These are phyloP conservation scores for Troides oblongomaculatus DNA, from an alignment of 2,888 invertebrate genomes.

Conservation along the genomic window DNA sequence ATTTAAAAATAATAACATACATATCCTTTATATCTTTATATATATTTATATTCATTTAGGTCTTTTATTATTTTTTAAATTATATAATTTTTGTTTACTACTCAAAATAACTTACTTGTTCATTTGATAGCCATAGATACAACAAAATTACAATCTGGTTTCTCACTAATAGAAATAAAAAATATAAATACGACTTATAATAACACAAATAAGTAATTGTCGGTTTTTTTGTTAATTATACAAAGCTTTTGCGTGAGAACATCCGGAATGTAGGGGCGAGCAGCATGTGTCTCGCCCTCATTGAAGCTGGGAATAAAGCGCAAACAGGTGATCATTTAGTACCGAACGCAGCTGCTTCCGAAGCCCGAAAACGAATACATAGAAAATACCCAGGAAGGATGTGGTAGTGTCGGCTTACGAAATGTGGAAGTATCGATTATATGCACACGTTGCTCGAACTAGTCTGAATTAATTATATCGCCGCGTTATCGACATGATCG, in stretches of 20 bases:
- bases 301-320: conserved; percentile 50
- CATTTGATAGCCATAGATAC: too few relatives aligned
- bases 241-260: conserved; percentile 64
- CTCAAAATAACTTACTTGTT: too few relatives aligned
- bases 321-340: conserved; percentile 53
- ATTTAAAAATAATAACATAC: too few relatives aligned
- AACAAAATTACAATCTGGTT: neutral
- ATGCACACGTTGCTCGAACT: conserved; percentile 4
- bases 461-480: neutral
- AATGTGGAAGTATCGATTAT: conserved; percentile 15
- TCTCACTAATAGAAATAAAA: neutral
- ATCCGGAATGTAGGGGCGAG: conserved; percentile 51
- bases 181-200: neutral
- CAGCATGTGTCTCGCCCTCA: conserved; percentile 37
- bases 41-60: too few relatives aligned
- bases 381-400: conserved; percentile 51
- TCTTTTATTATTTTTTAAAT: too few relatives aligned
- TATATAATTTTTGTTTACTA: too few relatives aligned
- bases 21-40: too few relatives aligned
- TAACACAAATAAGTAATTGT: neutral
- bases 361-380: conserved; percentile 51
- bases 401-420: conserved; percentile 42
- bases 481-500: too few relatives aligned
- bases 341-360: conserved; percentile 59
- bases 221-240: conserved; percentile 33